Base-by-base conservation (phyloP, 2,888 invertebrate genomes). In the Cantharis lateralis region DNA sequence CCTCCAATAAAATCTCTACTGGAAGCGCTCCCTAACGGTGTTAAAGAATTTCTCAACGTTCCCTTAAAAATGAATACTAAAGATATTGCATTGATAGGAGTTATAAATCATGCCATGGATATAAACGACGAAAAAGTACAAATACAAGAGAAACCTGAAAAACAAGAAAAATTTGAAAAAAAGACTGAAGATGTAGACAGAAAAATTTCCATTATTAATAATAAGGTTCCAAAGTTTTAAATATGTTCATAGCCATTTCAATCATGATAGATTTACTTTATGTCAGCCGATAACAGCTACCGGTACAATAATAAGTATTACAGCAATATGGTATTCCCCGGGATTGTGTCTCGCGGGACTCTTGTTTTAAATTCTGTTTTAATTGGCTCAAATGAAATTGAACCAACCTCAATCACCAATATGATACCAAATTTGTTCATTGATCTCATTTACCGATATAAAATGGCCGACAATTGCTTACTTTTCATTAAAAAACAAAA, bases 1-100 rank as follows among this genome's bases (percentile, higher is more conserved):
- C 94, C 94, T 10, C 92, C 93, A 0, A 86, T 94, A n/a, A 88
- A 90, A 63, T 86, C 87, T 7, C 85, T 93, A n/a, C 87, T 92
- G 48, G 88, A 90, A 81, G 88, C 89, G 1, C 84, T 91, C 26
- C 90, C 91, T 0, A 86, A 86, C 62, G 88, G 85, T 77, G 78
- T 89, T 9, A 91, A 91, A 88, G 90, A 84, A 77, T 80, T 80
- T 11, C 70, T 88, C 11, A 84, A 85, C 70, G 80, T 87, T 70
- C 86, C 86, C 0, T 68, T 86, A 13, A 86, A 86, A 77, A 24
- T 76, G 15, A 76, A 72, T 3, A 28, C 20, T 10, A 76, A 80
- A 75, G 80, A 81, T 15, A 78, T 81, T 20, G 78, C 75, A 1
- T 24, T 83, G 26, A 82, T 81, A 66, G 86, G 85, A 11, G 81